Conservation (phyloP, 1,140 invertebrate genomes). For the Anastrepha ludens region DNA sequence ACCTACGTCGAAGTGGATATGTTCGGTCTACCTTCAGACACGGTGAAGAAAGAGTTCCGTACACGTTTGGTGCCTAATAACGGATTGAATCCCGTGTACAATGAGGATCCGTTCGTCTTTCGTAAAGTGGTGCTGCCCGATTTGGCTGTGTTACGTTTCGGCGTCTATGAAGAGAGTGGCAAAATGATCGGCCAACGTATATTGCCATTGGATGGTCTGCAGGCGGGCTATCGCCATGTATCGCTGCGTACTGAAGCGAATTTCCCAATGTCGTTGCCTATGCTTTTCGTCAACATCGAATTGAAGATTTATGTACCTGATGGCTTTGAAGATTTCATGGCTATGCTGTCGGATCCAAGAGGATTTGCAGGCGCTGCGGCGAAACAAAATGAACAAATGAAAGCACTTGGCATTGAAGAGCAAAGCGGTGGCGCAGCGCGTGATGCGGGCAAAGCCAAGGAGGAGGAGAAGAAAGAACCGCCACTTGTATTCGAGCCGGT, state of each 20-base stretch:
- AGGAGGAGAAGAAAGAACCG: slow-evolving; percentile 84
- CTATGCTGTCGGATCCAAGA: slow-evolving; percentile 95
- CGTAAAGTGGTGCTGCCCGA: slow-evolving; percentile 99
- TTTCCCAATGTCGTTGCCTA: slow-evolving; percentile 98
- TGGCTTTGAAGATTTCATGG: slow-evolving; percentile 99
- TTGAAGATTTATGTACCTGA: slow-evolving; percentile 99
- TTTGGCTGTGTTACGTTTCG: slow-evolving; percentile 96
- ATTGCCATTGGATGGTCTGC: slow-evolving; percentile 96
- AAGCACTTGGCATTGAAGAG: slow-evolving; percentile 94
- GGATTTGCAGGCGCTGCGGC: slow-evolving; percentile 92
- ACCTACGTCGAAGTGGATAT: slow-evolving; percentile 99
- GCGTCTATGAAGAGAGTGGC: slow-evolving; percentile 98
- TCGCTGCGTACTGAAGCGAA: slow-evolving; percentile 98
- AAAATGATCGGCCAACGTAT: slow-evolving; percentile 98
- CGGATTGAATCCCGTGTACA: slow-evolving; percentile 97
- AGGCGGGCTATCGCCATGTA: slow-evolving; percentile 98
- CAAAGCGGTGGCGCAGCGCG: slow-evolving; percentile 77
- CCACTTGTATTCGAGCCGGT: slow-evolving; percentile 92
- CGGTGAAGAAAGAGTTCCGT: slow-evolving; percentile 98
- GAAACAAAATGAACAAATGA: slow-evolving; percentile 93
- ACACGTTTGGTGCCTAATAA: slow-evolving; percentile 97
- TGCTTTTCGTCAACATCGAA: slow-evolving; percentile 99
- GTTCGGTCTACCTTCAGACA: slow-evolving; percentile 99
- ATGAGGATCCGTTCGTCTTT: slow-evolving; percentile 98
- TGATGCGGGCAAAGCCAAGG: slow-evolving; percentile 76